Evolutionary conservation across 1,140 invertebrate genomes (phyloP).

Genomic region (Drosophila sp.): DNA sequence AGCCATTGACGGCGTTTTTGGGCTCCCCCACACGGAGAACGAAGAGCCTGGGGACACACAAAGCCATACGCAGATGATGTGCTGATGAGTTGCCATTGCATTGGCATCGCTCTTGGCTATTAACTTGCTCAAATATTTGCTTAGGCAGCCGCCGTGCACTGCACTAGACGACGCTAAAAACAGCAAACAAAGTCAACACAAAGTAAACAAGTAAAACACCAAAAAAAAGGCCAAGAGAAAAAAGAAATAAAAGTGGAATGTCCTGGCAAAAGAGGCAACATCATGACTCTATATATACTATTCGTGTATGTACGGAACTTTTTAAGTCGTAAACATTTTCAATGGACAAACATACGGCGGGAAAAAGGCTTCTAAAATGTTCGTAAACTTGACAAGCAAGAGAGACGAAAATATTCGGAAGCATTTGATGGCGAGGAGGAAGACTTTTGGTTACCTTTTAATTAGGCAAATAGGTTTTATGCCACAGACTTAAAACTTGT

Average conservation of each 20-base stretch:
- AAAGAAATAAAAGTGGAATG: conserved; percentile 38
- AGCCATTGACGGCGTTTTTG: conserved; percentile 38
- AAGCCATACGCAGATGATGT: conserved; percentile 45
- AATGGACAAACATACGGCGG: conserved; percentile 15
- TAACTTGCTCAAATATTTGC: conserved; percentile 76
- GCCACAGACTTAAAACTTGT: neutral
- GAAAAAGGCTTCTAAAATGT: conserved; percentile 29
- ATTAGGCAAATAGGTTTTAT: conserved; percentile 1
- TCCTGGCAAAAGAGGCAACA: conserved; percentile 31
- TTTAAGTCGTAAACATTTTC: conserved; percentile 11
- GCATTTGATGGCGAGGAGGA: neutral
- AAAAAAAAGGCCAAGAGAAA: conserved; percentile 31
- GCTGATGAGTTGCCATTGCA: conserved; percentile 60
- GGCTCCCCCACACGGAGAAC: neutral
- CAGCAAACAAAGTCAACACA: conserved; percentile 59
- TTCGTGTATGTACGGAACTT: neutral
- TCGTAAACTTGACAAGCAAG: neutral
- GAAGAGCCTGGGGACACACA: conserved; percentile 27
- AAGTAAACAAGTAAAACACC: conserved; percentile 48
- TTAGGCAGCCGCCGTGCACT: conserved; percentile 59
- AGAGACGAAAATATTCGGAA: neutral
- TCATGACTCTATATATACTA: conserved; percentile 38
- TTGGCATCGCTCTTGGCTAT: conserved; percentile 68
- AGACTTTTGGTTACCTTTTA: neutral
- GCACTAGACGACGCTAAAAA: conserved; percentile 63